Conservation (phyloP, 2,797 vertebrate species). For the Alcedo quadribrachys region DNA sequence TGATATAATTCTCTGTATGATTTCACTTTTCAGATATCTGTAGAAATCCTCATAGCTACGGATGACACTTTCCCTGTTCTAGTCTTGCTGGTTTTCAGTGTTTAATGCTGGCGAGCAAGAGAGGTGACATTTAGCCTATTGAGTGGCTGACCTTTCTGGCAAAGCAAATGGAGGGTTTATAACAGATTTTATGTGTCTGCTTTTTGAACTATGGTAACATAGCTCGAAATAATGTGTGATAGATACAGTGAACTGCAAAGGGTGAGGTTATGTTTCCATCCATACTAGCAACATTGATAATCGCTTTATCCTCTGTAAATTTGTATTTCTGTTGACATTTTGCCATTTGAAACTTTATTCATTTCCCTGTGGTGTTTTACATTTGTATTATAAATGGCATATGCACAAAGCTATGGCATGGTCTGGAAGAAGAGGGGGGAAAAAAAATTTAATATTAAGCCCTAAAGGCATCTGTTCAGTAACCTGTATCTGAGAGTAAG, state of each 20-base stretch:
- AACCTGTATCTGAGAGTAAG: conserved; percentile 58
- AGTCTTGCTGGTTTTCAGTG: neutral
- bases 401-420: neutral
- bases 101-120: conserved; percentile 1
- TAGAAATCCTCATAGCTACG: neutral
- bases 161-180: conserved; percentile 18
- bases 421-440: neutral
- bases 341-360: conserved; percentile 15
- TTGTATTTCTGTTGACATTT: conserved; percentile 44
- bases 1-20: neutral
- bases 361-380: neutral
- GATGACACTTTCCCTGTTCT: neutral
- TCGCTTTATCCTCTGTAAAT: neutral
- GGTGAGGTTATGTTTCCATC: conserved; percentile 1
- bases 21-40: neutral
- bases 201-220: neutral
- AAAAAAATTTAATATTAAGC: conserved; percentile 21
- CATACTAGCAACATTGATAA: neutral
- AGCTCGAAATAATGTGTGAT: conserved; percentile 11
- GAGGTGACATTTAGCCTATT: neutral
- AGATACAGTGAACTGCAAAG: neutral
- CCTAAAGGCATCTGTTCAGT: conserved; percentile 58
- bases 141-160: conserved; percentile 23
- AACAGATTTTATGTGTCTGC: conserved; percentile 5
- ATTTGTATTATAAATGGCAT: conserved; percentile 24